These are phyloP conservation scores for Dissostichus mawsoni DNA, from an alignment of 2,113 vertebrate genomes.

Conservation along the genomic window DNA sequence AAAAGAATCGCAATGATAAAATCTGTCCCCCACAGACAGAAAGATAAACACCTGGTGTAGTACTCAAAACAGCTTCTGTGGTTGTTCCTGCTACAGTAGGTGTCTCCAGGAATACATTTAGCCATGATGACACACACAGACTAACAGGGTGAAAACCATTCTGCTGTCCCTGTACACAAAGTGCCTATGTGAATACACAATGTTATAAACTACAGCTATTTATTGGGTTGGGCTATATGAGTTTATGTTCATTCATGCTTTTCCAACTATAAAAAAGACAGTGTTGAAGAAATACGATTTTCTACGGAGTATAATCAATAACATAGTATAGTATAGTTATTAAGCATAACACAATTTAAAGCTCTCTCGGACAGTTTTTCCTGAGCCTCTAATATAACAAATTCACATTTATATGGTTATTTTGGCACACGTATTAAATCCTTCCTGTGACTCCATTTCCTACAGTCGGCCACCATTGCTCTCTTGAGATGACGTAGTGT, in stretches of 20 bases:
- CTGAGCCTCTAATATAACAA: conserved; percentile 1
- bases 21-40: not conserved
- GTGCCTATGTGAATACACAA: not conserved
- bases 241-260: not conserved
- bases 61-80: not conserved
- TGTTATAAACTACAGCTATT: not conserved
- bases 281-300: not conserved
- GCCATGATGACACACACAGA: not conserved
- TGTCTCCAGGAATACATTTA: not conserved
- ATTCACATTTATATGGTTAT: conserved; percentile 18
- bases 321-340: not conserved
- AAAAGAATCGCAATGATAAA: too few relatives aligned
- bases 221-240: not conserved
- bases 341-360: conserved; percentile 2
- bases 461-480: conserved; percentile 40
- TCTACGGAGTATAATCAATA: not conserved
- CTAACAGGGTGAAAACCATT: not conserved
- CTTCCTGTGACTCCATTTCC: conserved; percentile 50
- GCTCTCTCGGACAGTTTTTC: not conserved
- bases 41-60: not conserved
- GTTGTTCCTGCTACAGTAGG: not conserved
- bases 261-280: not conserved
- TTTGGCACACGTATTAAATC: conserved; percentile 37
- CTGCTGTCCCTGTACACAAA: not conserved
- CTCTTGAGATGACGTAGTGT: conserved; percentile 53